Conservation (phyloP, 1,140 invertebrate species). For the Helicoverpa zea region DNA sequence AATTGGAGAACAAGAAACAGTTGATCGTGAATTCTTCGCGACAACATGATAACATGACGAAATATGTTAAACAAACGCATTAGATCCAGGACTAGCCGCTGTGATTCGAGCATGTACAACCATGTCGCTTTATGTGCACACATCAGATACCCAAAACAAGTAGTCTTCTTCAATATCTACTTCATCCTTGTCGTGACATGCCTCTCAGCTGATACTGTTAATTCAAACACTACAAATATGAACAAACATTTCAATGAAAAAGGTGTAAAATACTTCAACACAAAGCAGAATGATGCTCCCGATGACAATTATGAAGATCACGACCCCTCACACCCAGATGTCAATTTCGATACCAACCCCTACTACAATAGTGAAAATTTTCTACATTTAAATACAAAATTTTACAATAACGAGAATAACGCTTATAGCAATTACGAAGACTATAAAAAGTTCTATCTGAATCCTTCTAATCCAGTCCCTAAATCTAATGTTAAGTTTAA, state of each 20-base stretch:
- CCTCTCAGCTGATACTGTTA: conserved; percentile 73
- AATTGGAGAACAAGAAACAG: conserved; percentile 53
- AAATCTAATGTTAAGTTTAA: conserved; percentile 83
- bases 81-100: conserved; percentile 62
- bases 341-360: conserved; percentile 80
- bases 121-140: conserved; percentile 57
- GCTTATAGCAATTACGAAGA: conserved; percentile 81
- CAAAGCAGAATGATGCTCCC: conserved; percentile 66
- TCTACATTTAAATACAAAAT: conserved; percentile 70
- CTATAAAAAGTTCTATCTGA: conserved; percentile 81
- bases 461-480: conserved; percentile 75
- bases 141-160: conserved; percentile 57
- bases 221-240: conserved; percentile 82
- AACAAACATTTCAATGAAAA: conserved; percentile 64
- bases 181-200: conserved; percentile 68
- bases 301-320: conserved; percentile 73
- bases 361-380: conserved; percentile 78
- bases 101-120: conserved; percentile 69
- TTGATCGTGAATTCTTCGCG: conserved; percentile 46
- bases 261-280: conserved; percentile 56
- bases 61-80: conserved; percentile 71
- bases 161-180: conserved; percentile 70
- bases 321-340: conserved; percentile 61
- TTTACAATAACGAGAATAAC: conserved; percentile 75
- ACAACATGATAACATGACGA: conserved; percentile 81